These are phyloP conservation scores for Agrochola lota DNA, from an alignment of 2,888 invertebrate genomes.

Conservation along the genomic window DNA sequence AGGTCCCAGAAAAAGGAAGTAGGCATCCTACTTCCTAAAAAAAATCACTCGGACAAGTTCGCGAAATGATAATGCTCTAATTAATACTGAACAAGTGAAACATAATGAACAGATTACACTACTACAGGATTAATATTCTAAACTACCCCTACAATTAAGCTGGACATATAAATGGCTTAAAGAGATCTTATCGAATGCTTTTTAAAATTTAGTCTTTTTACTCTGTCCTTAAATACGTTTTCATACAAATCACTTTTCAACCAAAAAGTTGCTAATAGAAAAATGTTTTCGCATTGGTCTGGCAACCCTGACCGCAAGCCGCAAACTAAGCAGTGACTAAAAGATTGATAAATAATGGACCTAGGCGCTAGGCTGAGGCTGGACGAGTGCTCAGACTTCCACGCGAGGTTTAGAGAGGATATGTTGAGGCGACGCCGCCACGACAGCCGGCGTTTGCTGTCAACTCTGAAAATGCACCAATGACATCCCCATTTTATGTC, in stretches of 20 bases:
- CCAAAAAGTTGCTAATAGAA: not conserved
- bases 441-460: slow-evolving; percentile 66
- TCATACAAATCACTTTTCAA: not conserved
- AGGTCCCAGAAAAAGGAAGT: not conserved
- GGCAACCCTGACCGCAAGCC: slow-evolving; percentile 51
- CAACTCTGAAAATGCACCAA: slow-evolving; percentile 44
- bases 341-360: slow-evolving; percentile 59
- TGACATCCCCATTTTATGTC: slow-evolving; percentile 3
- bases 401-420: slow-evolving; percentile 65
- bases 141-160: slow-evolving; percentile 5
- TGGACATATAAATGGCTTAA: not conserved
- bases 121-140: not conserved
- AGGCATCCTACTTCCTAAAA: not conserved
- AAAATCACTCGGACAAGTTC: not conserved
- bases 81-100: not conserved
- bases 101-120: slow-evolving; percentile 7
- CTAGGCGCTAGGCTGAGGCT: slow-evolving; percentile 76
- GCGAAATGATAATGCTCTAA: not conserved
- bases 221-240: not conserved
- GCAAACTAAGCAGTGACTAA: slow-evolving; percentile 46
- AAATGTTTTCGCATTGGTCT: slow-evolving; percentile 10
- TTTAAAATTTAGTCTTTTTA: not conserved
- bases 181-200: not conserved
- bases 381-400: slow-evolving; percentile 71
- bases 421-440: slow-evolving; percentile 77